A percentile compares a stretch with the other conserved stretches of the same genome.
phyloP scores from a whole-genome alignment of 2,797 vertebrate species.

The Danio aesculapii region DNA sequence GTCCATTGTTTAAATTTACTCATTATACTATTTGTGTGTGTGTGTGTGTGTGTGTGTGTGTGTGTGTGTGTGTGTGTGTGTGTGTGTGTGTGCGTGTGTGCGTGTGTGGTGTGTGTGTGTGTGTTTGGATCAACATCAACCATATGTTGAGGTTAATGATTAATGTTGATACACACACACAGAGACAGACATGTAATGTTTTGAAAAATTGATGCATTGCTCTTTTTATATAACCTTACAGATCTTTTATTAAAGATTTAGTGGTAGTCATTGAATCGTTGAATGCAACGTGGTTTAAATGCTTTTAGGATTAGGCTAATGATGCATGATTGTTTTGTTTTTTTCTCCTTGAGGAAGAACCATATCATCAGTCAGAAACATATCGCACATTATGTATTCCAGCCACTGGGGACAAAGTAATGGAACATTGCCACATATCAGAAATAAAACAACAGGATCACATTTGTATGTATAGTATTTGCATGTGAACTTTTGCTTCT shows the following conservation, averaged over 20 bases:
- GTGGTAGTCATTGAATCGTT: not conserved
- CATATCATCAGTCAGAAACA: slow-evolving; percentile 13
- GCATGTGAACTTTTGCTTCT: not conserved
- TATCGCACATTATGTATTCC: not conserved
- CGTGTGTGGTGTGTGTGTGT: too few species aligned
- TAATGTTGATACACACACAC: slow-evolving; percentile 63
- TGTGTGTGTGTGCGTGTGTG: not conserved
- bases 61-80: slow-evolving; percentile 25
- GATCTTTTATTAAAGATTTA: slow-evolving; percentile 17
- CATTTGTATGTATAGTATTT: not conserved
- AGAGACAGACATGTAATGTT: slow-evolving; percentile 11
- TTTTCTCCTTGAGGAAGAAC: not conserved
- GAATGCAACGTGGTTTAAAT: slow-evolving; percentile 12
- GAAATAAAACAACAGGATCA: not conserved
- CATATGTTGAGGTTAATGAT: slow-evolving; percentile 71
- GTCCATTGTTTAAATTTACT: slow-evolving; percentile 12
- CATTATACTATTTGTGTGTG: not conserved
- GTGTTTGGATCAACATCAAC: slow-evolving; percentile 65
- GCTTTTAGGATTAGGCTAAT: slow-evolving; percentile 32
- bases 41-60: slow-evolving; percentile 21
- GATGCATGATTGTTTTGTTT: not conserved
- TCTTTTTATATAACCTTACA: slow-evolving; percentile 19
- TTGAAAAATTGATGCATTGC: not conserved
- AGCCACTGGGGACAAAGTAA: slow-evolving; percentile 28
- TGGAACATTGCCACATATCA: slow-evolving; percentile 9